A percentile compares a stretch with the other conserved stretches of the same genome.
These are phyloP conservation scores for Trachelus tabidus DNA, from an alignment of 2,888 invertebrate genomes.

Conservation along the genomic window DNA sequence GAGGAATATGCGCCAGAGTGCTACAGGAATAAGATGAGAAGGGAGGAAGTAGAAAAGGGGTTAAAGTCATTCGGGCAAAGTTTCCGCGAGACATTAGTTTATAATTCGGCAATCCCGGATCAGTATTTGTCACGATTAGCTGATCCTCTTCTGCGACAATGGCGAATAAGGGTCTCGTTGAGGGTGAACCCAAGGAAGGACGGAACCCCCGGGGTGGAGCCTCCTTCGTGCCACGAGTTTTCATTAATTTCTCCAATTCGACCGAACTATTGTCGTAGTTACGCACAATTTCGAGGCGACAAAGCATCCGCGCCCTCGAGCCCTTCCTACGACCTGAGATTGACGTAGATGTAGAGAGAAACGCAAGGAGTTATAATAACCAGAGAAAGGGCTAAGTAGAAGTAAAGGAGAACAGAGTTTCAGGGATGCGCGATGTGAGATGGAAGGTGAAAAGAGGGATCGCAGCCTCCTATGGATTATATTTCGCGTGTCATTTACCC, in stretches of 20 bases:
- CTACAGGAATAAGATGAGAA: constrained; percentile 13
- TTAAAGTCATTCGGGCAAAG: constrained; percentile 50
- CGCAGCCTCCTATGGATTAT: constrained; percentile 40
- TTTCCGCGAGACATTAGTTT: constrained; percentile 62
- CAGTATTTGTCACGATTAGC: constrained; percentile 66
- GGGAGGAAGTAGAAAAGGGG: constrained; percentile 31
- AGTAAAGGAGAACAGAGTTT: constrained; percentile 14
- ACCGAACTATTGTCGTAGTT: constrained; percentile 60
- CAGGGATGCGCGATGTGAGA: constrained; percentile 6
- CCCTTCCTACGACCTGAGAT: constrained; percentile 32
- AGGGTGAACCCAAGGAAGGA: constrained; percentile 9
- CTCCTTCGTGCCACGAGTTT: constrained; percentile 38
- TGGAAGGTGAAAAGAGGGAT: background rate
- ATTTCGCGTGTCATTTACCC: constrained; percentile 55
- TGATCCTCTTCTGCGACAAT: constrained; percentile 43
- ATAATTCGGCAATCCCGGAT: constrained; percentile 64
- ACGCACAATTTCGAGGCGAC: constrained; percentile 60
- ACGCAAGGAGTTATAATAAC: constrained; percentile 44
- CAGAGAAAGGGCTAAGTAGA: constrained; percentile 32
- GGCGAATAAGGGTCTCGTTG: constrained; percentile 15
- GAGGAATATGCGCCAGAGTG: constrained; percentile 12
- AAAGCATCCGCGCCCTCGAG: constrained; percentile 38
- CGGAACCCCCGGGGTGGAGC: background rate
- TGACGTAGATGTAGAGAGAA: constrained; percentile 42
- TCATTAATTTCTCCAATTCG: constrained; percentile 61